Base-by-base conservation (phyloP, 1,140 invertebrate species). In the Philotrypesis tridentata region DNA sequence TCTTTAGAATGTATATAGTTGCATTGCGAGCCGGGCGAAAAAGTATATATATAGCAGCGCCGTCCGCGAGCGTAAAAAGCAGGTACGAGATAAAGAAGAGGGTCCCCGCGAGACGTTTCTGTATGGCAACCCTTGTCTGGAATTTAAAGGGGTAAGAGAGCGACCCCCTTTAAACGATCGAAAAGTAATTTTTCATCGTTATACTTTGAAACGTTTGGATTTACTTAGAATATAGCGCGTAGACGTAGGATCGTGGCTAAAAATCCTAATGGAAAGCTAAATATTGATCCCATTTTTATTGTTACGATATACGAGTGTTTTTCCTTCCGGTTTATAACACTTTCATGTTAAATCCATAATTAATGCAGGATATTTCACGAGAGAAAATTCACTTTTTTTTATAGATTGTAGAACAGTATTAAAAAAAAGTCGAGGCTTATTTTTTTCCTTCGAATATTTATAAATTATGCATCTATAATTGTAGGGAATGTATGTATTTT, bases 161-260 rank as follows among this genome's bases (percentile, higher is more conserved):
- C 40, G 14, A n/a, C 29, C 67, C 67, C 67, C 67, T 23, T 70
- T 37, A 23, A 70, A 70, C 31, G 67, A 70, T 70, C 27, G 67
- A 70, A 70, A 70, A 70, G 67, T 70, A 70, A 70, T 70, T 70
- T 70, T 70, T 70, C 67, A 70, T 33, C 7, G 14, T 29, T 33
- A n/a, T n/a, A 17, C 31, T 70, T 31, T 37, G 2, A n/a, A 70
- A 70, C 31, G 67, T 37, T n/a, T 68, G 14, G 25, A 27, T 68
- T 68, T 68, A 68, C 8, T 5, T 33, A 29, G n/a, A n/a, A n/a
- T n/a, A 67, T 67, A 67, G 31, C 65, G 65, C 14, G 27, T 33
- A 8, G 0, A 29, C n/a, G n/a, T n/a, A n/a, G n/a, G n/a, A n/a
- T n/a, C 37, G 55, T 5, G 23, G 23, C 23, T 61, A 6, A 61